Evolutionary conservation across 2,888 invertebrate genomes (phyloP).

Genomic region (Atherix ibis): DNA sequence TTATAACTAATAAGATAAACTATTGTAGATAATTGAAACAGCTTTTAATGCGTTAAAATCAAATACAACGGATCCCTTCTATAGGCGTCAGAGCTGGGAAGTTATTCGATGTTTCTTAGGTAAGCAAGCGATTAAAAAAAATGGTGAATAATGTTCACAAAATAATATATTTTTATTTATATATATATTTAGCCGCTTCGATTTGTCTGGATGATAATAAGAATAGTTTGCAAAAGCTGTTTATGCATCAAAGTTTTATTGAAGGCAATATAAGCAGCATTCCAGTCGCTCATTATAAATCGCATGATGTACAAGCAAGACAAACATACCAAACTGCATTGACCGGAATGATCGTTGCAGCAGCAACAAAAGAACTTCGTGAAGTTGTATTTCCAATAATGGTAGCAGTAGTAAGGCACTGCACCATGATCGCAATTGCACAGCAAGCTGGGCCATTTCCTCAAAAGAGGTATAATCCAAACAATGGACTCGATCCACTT

Average conservation of each 20-base stretch:
- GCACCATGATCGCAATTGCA: conserved; percentile 86
- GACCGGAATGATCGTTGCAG: conserved; percentile 88
- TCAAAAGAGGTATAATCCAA: conserved; percentile 37
- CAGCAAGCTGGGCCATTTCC: conserved; percentile 81
- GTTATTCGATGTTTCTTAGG: conserved; percentile 79
- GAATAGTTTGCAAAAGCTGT: conserved; percentile 60
- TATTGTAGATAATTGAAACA: conserved; percentile 76
- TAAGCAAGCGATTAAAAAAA: no score
- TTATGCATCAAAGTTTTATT: conserved; percentile 66
- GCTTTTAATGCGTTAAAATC: conserved; percentile 77
- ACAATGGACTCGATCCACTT: conserved; percentile 74
- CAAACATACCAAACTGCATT: conserved; percentile 82
- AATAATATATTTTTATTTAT: no score
- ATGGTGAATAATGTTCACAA: no score
- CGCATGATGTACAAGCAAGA: conserved; percentile 60
- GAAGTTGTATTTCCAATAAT: conserved; percentile 73
- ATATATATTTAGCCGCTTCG: no score
- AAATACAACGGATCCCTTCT: conserved; percentile 75
- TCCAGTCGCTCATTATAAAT: conserved; percentile 64
- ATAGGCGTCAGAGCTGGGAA: conserved; percentile 90
- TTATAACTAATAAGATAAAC: no score
- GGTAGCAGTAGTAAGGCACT: conserved; percentile 80
- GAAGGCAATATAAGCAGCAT: conserved; percentile 57
- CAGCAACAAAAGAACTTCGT: conserved; percentile 82
- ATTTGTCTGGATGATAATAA: conserved; percentile 69